Evolutionary conservation across 2,113 vertebrate species (phyloP).

Genomic region (Bucco capensis): DNA sequence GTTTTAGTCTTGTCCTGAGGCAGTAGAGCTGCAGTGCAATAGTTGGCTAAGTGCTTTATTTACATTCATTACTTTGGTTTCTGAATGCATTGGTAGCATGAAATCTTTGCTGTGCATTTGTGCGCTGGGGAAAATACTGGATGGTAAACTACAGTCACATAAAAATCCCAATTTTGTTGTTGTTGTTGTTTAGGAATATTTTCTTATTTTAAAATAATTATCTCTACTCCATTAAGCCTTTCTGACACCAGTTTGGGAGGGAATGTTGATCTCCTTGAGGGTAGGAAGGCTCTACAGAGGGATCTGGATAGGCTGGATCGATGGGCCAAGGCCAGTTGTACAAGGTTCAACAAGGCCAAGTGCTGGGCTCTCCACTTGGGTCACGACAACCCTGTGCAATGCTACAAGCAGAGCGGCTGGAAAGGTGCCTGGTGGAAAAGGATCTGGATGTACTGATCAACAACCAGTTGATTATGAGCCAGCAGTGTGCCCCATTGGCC

Average conservation of each 20-base stretch:
- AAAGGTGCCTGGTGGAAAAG: background rate
- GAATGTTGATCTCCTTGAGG: background rate
- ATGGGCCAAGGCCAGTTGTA: fast-evolving
- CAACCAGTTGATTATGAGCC: background rate
- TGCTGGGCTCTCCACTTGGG: background rate
- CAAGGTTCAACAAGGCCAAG: background rate
- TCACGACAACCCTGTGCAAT: fast-evolving
- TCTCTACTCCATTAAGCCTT: background rate
- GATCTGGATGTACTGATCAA: background rate
- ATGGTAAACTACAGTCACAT: fast-evolving
- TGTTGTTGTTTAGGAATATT: background rate
- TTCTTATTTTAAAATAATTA: background rate
- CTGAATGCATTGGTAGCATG: background rate
- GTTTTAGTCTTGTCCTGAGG: background rate
- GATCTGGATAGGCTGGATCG: background rate
- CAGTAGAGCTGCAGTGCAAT: background rate
- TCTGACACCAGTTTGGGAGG: background rate
- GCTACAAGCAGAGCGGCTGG: background rate
- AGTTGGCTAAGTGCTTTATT: background rate
- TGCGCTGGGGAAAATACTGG: background rate
- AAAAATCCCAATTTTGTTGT: background rate
- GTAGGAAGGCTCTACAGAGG: background rate
- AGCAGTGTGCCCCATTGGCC: background rate
- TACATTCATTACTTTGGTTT: background rate
- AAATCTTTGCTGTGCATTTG: background rate